Percentiles rank a stretch among this genome's conserved stretches.
Evolutionary conservation across 2,888 invertebrate genomes (phyloP).

Genomic region (Argyra leucocephala): DNA sequence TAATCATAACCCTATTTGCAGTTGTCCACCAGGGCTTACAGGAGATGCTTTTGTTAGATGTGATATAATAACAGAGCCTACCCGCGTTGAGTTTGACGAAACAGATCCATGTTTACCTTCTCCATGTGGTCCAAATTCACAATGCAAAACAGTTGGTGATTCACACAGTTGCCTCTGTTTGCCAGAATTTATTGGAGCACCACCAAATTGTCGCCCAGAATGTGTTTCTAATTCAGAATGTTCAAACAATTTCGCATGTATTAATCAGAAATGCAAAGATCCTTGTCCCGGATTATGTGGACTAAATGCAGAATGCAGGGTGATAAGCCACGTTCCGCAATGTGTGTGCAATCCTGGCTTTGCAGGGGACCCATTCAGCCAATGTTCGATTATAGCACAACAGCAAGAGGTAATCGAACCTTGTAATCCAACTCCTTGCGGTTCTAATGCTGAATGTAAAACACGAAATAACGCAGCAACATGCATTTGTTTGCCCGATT

Average conservation of each 20-base stretch:
- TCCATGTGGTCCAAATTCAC: constrained; percentile 57
- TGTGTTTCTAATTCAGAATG: constrained; percentile 69
- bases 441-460: constrained; percentile 62
- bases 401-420: constrained; percentile 42
- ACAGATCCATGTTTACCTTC: constrained; percentile 54
- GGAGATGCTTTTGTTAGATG: constrained; percentile 61
- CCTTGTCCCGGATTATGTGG: constrained; percentile 63
- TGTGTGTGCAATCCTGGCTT: constrained; percentile 52
- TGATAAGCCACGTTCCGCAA: constrained; percentile 63
- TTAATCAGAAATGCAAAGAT: constrained; percentile 61
- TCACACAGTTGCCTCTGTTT: constrained; percentile 54
- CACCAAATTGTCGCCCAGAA: constrained; percentile 69
- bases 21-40: constrained; percentile 52
- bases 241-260: constrained; percentile 55
- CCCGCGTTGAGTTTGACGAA: constrained; percentile 34
- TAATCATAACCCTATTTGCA: constrained; percentile 65
- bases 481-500: constrained; percentile 61
- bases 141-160: constrained; percentile 56
- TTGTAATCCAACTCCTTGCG: constrained; percentile 67
- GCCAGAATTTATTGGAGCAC: constrained; percentile 54
- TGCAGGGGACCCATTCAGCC: constrained; percentile 31
- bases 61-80: constrained; percentile 44
- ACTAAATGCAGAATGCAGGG: constrained; percentile 57
- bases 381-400: constrained; percentile 30
- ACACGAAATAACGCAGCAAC: constrained; percentile 54